Evolutionary conservation across 2,113 vertebrate species (phyloP), one percentile per base, ranked within the genome.

Genomic region (Fregata magnificens): DNA sequence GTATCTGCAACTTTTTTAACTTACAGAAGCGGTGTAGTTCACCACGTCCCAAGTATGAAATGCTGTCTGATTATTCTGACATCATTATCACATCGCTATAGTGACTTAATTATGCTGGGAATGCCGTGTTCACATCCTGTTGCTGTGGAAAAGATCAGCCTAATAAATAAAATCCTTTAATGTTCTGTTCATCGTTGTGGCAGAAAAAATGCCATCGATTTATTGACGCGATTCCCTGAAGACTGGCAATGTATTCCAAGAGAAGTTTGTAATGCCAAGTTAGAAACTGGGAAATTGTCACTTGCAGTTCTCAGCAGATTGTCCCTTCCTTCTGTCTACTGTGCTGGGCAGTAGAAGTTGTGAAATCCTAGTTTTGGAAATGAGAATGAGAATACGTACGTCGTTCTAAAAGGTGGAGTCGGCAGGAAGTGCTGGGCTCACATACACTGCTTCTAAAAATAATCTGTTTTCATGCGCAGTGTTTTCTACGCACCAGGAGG

Each of bases 391-490:
- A 82, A 26, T 53, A 26, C 20, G 21, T 80, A 15, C 71, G 78
- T 97, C 70, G 77, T 53, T 66, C 53, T 77, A 65, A 96, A 95
- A 98, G 92, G 93, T 97, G 94, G 95, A 94, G 92, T 28, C 94
- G 47, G 21, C 96, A 97, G 98, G 97, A 98, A 98, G 93, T 38
- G 91, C 65, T 87, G 61, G 8, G 73, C 90, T 97, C 94, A 36
- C 96, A 49, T 55, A 91, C 93, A 0, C 91, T 4, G 69, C 61
- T 71, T 32, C 94, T 96, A 97, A 97, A 98, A 97, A 97, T 95
- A 97, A 90, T 80, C 79, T 88, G 92, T 87, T 97, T 97, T 93
- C 50, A 8, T 97, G 72, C 29, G 10, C 81, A 5, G 78, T 2
- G 31, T 81, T 92, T 92, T 83, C 82, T 49, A 5, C 31, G 32